These are phyloP conservation scores for Scaptomyza montana DNA, from an alignment of 1,140 invertebrate species.

Conservation along the genomic window DNA sequence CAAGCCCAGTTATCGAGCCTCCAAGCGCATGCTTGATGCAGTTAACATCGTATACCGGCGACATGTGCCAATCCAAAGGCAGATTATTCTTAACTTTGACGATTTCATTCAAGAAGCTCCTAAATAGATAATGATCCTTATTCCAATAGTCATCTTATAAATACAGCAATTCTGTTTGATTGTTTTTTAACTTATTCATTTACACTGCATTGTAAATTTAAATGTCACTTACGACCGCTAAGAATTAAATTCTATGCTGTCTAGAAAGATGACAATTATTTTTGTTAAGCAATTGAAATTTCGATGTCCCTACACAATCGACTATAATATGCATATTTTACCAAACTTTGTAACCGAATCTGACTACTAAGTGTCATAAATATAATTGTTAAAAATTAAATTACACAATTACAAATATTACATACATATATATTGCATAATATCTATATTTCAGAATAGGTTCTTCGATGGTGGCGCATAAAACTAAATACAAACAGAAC, in stretches of 20 bases:
- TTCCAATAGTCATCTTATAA: background rate
- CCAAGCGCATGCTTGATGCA: conserved; percentile 92
- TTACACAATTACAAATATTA: background rate
- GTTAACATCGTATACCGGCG: conserved; percentile 87
- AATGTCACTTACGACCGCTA: background rate
- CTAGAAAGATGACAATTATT: too few species aligned
- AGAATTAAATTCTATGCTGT: too few species aligned
- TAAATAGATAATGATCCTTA: background rate
- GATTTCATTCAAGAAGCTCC: conserved; percentile 19
- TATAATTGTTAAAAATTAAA: background rate
- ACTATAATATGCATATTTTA: background rate
- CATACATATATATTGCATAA: conserved; percentile 6
- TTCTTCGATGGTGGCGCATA: conserved; percentile 6
- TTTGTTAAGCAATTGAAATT: too few species aligned
- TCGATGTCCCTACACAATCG: too few species aligned
- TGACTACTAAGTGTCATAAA: background rate
- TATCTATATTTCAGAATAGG: conserved; percentile 12
- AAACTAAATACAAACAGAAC: conserved; percentile 6
- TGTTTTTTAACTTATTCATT: background rate
- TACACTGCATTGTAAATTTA: background rate
- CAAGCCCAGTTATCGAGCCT: conserved; percentile 88
- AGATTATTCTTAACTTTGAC: conserved; percentile 63
- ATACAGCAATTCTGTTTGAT: background rate
- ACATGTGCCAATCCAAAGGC: conserved; percentile 45
- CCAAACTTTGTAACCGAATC: background rate